Conservation (phyloP, 2,888 invertebrate genomes). For the Erannis defoliaria region DNA sequence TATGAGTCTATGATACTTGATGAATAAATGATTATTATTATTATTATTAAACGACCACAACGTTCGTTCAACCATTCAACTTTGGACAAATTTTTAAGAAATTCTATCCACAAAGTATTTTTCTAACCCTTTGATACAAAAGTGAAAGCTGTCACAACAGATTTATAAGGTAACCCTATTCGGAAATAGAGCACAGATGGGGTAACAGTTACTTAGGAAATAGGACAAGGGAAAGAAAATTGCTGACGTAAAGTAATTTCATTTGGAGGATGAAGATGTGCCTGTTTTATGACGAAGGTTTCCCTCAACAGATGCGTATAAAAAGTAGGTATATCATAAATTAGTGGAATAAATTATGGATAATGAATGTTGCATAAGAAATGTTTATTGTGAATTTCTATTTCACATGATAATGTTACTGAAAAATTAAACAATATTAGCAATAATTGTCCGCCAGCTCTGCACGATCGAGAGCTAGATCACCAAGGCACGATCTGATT, state of each 20-base stretch:
- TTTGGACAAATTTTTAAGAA: neutral
- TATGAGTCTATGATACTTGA: no score
- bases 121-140: constrained; percentile 63
- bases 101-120: constrained; percentile 45
- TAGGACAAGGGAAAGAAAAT: constrained; percentile 50
- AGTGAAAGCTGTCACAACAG: constrained; percentile 58
- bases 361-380: no score
- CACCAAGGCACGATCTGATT: no score
- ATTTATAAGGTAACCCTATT: constrained; percentile 64
- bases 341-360: neutral
- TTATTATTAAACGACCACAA: no score
- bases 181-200: constrained; percentile 50
- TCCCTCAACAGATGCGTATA: constrained; percentile 34
- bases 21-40: no score
- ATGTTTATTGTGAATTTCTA: no score
- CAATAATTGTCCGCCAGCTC: no score
- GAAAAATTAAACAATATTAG: no score
- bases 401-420: no score
- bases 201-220: constrained; percentile 42
- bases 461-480: no score
- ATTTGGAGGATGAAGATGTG: constrained; percentile 47
- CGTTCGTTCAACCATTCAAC: no score
- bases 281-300: constrained; percentile 33
- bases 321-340: constrained; percentile 7
- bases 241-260: constrained; percentile 56